Evolutionary conservation across 2,113 vertebrate genomes (phyloP), one percentile per base, ranked within the genome.

Genomic region (Ceyx margarethae): DNA sequence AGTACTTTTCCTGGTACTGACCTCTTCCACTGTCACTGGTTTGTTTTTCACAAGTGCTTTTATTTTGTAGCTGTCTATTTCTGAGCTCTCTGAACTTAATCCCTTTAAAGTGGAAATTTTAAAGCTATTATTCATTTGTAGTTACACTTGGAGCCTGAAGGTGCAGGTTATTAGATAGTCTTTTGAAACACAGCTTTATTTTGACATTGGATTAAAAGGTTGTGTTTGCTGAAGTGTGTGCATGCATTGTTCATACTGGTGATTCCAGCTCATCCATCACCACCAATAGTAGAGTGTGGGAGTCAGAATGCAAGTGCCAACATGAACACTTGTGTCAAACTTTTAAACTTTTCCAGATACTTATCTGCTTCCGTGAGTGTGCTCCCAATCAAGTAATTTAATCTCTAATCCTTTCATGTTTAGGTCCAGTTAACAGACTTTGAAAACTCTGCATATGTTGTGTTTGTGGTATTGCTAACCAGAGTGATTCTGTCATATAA

Each of bases 341-440:
- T 26, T 35, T 33, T 51, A 48, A 42, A 21, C 31, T 69, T 21
- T 33, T 17, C 16, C 58, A 29, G 23, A 8, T 68, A 29, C 3
- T 67, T 67, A 29, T 13, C 28, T 62, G 3, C 18, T 65, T 79
- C 48, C 20, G 8, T 33, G 10, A 64, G 3, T 56, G 3, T 84
- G 20, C 77, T 90, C 46, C 37, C 65, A 22, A 62, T 89, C 3
- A 76, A 88, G 53, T 57, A 60, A 72, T 6, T 20, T 61, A 29
- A 45, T 78, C 54, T 82, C 45, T 54, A 9, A 69, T 82, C 18
- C n/a, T 85, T 94, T 89, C 45, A 2, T 67, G 26, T 76, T 37
- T 81, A 99, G 99, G 99, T 99, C 73, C 99, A 99, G 87, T 96
- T 99, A 86, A 99, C 99, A 35, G 99, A 99, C 95, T 99, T 99